Evolutionary conservation across 2,888 invertebrate species (phyloP).

Genomic region (Pandemis corylana): DNA sequence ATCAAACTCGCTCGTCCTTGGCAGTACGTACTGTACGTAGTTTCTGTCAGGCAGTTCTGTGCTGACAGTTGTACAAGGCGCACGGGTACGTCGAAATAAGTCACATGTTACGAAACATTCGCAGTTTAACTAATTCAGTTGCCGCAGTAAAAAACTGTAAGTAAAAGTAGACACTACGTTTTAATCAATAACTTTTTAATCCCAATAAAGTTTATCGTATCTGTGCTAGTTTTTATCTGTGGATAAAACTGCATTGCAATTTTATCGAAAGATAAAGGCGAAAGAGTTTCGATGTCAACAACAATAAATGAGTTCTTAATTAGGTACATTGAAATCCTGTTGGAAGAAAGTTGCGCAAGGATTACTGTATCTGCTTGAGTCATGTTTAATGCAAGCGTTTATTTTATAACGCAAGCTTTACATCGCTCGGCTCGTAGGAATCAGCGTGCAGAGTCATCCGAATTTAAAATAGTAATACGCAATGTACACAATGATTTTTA

Average conservation of each 20-base stretch:
- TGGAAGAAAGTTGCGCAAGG: not conserved
- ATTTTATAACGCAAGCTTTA: not conserved
- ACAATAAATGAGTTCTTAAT: not conserved
- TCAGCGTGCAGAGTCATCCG: not conserved
- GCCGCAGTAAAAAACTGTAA: slow-evolving; percentile 24
- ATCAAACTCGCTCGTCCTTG: not conserved
- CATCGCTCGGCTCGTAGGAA: not conserved
- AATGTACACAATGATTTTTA: not conserved
- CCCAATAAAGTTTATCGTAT: not conserved
- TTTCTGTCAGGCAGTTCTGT: not conserved
- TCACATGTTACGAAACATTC: slow-evolving; percentile 28
- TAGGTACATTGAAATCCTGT: not conserved
- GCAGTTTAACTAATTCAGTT: slow-evolving; percentile 17
- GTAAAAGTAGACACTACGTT: not conserved
- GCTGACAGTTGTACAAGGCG: not conserved
- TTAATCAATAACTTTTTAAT: not conserved
- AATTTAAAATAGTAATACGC: not conserved
- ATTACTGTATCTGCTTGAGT: not conserved
- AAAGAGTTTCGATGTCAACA: not conserved
- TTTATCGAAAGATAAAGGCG: not conserved
- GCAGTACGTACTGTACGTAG: not conserved
- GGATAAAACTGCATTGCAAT: not conserved
- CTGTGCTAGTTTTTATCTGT: not conserved
- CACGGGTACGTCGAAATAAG: not conserved
- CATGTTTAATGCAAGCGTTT: not conserved